phyloP scores from a whole-genome alignment of 1,140 invertebrate genomes.

The Ctenoplectra terminalis region DNA sequence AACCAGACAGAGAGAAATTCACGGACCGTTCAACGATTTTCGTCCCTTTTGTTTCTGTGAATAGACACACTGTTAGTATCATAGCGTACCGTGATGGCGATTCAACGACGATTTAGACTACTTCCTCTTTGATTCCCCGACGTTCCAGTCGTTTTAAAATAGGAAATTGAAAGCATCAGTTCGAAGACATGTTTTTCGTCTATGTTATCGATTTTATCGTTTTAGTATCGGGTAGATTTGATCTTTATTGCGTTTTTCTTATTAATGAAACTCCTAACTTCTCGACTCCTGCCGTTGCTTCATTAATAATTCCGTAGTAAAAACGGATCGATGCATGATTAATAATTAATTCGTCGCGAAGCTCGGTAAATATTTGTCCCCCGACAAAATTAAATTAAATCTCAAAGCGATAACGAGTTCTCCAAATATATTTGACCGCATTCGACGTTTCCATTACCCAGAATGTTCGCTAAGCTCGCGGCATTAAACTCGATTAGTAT shows the following conservation, averaged over 20 bases:
- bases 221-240: background rate
- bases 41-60: background rate
- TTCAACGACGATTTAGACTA: background rate
- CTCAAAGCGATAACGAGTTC: no score
- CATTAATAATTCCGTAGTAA: no score
- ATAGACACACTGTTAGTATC: no score
- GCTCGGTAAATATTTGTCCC: background rate
- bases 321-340: background rate
- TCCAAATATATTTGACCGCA: background rate
- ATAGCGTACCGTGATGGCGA: background rate
- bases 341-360: background rate
- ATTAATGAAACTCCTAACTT: background rate
- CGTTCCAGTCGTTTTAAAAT: background rate
- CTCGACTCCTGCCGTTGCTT: no score
- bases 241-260: background rate
- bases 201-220: background rate
- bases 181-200: background rate
- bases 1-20: background rate
- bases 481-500: background rate
- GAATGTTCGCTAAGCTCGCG: background rate
- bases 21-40: background rate
- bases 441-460: background rate
- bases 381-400: background rate
- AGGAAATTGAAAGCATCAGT: background rate
- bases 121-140: background rate